Base-by-base conservation (phyloP, 2,797 vertebrate genomes). In the Danio albolineatus region DNA sequence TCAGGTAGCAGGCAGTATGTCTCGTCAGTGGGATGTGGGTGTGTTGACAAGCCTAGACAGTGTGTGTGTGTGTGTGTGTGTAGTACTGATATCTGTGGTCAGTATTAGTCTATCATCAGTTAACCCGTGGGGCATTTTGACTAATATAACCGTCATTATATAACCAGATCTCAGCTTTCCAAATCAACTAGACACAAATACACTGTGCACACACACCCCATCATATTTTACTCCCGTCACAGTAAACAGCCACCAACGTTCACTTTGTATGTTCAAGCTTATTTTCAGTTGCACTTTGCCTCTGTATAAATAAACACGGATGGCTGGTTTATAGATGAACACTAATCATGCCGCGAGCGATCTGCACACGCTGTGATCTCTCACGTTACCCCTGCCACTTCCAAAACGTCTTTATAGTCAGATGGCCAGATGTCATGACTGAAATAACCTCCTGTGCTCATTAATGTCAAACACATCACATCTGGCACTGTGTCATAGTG, bases 371-470 rank as follows among this genome's bases (percentile, higher is more conserved):
- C 76, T 43, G 48, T 64, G 14, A 67, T 54, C 48, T 79, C 57
- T 64, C 59, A 10, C n/a, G 7, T 72, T 72, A 62, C 67, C 17
- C 17, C 56, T 49, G 46, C 12, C 7, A 16, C 46, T 46, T 71
- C 28, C 14, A 61, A 54, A 79, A 71, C 6, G 57, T 43, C 44
- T 79, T 72, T 62, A 70, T 78, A 36, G 57, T 79, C 14, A 21
- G 65, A 41, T 19, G 76, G 65, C 17, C 56, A 46, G 19, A 72
- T 62, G 77, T 48, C 7, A 9, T 36, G 17, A 56, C 57, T 62
- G 44, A 72, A 62, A 44, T 72, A 67, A 5, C 38, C n/a, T 28
- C 48, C 4, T 72, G 67, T 72, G 62, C 48, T 79, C 21, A 10
- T 66, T 62, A 51, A 70, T 57, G 14, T 43, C 21, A 38, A 79